phyloP scores from a whole-genome alignment of 2,797 vertebrate genomes.

The Prionace glauca region DNA sequence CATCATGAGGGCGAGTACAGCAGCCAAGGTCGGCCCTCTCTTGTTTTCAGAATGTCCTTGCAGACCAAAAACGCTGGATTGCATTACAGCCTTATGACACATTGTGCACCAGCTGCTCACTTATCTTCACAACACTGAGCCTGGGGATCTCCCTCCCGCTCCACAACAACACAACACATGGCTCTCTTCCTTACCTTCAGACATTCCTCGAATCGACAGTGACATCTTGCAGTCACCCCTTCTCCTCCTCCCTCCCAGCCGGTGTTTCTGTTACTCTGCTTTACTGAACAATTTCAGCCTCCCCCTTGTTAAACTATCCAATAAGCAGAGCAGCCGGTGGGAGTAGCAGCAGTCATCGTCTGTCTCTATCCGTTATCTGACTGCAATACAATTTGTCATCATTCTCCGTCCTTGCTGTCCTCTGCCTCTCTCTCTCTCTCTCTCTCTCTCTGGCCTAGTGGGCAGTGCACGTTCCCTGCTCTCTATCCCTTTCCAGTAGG shows the following conservation, averaged over 20 bases:
- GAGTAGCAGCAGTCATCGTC: not conserved
- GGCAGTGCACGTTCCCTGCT: not conserved
- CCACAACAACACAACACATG: conserved; percentile 2
- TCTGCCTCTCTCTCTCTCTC: not conserved
- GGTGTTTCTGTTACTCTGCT: not conserved
- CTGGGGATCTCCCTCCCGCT: not conserved
- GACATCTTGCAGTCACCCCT: not conserved
- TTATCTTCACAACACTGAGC: not conserved
- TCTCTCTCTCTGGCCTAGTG: not conserved
- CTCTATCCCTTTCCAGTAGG: too few species aligned
- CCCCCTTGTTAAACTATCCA: not conserved
- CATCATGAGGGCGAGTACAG: not conserved
- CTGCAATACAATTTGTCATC: not conserved
- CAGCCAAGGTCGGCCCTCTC: not conserved
- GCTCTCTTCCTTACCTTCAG: not conserved
- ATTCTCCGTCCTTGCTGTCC: not conserved
- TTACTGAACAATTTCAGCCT: not conserved
- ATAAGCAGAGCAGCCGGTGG: not conserved
- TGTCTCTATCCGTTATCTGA: not conserved
- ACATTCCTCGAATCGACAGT: not conserved
- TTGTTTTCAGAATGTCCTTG: not conserved
- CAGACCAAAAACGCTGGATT: conserved; percentile 13
- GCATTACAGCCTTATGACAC: conserved; percentile 3
- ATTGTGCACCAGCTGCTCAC: not conserved
- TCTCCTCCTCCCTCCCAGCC: too few species aligned